A percentile compares a stretch with the other conserved stretches of the same genome.
Conservation (phyloP, 2,113 vertebrate genomes). For the Zosterops lateralis region DNA sequence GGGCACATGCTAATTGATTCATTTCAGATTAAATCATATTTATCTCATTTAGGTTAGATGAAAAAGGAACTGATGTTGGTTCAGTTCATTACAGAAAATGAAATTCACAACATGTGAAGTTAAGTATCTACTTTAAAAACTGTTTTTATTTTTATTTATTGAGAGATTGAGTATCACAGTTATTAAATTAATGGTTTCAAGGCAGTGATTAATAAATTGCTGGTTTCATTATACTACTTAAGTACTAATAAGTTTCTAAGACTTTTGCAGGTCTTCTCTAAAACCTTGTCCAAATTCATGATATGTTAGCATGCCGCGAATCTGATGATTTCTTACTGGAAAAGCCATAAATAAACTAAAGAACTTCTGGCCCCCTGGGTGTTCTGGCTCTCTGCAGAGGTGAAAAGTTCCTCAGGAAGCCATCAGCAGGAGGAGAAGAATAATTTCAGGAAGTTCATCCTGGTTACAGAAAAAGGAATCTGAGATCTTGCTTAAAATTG, state of each 20-base stretch:
- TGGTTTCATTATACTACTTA: not conserved
- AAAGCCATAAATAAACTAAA: not conserved
- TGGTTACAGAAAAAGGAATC: not conserved
- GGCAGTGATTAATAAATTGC: slow-evolving; percentile 21
- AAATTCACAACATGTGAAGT: not conserved
- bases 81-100: not conserved
- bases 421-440: not conserved
- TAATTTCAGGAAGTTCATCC: not conserved
- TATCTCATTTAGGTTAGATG: not conserved
- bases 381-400: not conserved
- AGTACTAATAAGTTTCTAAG: not conserved
- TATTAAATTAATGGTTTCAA: slow-evolving; percentile 30
- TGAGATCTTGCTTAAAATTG: not conserved
- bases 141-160: slow-evolving; percentile 43
- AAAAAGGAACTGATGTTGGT: not conserved
- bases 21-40: not conserved
- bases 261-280: not conserved
- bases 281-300: not conserved
- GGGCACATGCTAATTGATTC: not conserved
- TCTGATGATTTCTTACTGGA: not conserved
- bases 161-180: not conserved
- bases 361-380: not conserved
- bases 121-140: not conserved
- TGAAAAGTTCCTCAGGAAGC: not conserved
- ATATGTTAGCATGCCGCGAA: not conserved